These are phyloP conservation scores for Aelia acuminata DNA, from an alignment of 2,888 invertebrate species.

Conservation along the genomic window DNA sequence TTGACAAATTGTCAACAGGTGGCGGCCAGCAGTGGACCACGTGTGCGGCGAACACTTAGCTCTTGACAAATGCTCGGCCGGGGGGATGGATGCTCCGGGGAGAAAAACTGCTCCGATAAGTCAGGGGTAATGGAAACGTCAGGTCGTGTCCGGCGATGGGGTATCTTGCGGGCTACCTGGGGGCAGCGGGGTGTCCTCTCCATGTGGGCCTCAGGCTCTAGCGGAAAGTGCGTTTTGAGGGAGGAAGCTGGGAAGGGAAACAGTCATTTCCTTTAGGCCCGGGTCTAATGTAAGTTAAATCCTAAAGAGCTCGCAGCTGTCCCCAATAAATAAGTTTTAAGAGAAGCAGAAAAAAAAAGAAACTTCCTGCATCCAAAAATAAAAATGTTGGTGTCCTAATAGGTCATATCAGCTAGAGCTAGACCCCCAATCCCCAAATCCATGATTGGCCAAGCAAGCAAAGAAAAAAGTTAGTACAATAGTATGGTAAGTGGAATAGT, in stretches of 20 bases:
- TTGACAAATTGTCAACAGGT: conserved; percentile 50
- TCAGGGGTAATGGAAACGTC: conserved; percentile 49
- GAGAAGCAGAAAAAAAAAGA: too few species aligned
- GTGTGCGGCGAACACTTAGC: conserved; percentile 46
- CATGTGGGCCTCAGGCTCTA: neutral
- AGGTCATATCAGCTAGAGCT: too few species aligned
- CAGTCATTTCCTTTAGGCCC: neutral
- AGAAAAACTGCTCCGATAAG: conserved; percentile 35
- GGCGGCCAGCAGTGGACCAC: conserved; percentile 45
- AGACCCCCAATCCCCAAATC: too few species aligned
- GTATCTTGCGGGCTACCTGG: neutral
- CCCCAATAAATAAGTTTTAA: neutral
- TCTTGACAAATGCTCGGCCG: conserved; percentile 37
- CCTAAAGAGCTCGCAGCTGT: neutral
- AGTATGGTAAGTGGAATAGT: too few species aligned
- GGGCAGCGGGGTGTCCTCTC: neutral
- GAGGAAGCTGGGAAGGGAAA: neutral
- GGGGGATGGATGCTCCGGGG: neutral
- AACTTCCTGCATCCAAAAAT: too few species aligned
- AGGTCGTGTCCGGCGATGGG: conserved; percentile 25
- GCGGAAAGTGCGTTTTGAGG: too few species aligned
- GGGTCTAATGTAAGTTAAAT: neutral
- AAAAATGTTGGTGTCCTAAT: too few species aligned
- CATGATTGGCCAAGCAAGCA: too few species aligned
- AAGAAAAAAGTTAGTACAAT: too few species aligned